Evolutionary conservation across 2,797 vertebrate species (phyloP).

Genomic region (Harpagifer antarcticus): DNA sequence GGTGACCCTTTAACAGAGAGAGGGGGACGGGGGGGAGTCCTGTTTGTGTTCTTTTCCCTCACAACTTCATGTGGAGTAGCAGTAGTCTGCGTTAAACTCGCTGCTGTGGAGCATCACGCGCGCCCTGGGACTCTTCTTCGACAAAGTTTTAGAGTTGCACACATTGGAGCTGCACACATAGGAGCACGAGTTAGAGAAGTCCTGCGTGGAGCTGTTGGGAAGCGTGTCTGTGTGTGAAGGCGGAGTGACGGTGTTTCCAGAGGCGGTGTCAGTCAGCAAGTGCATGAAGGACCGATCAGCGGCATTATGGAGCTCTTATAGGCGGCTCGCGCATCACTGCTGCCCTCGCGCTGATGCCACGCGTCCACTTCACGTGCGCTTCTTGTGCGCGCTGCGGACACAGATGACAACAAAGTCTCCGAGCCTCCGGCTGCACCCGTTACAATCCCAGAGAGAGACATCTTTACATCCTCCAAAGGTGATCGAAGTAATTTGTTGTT

Average conservation of each 20-base stretch:
- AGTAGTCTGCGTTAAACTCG: slow-evolving; percentile 4
- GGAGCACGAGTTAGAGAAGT: neutral
- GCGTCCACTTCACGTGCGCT: slow-evolving; percentile 36
- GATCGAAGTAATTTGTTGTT: no score
- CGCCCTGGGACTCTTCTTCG: slow-evolving; percentile 29
- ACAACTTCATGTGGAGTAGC: slow-evolving; percentile 48
- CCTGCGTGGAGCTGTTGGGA: neutral
- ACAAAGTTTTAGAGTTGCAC: slow-evolving; percentile 43
- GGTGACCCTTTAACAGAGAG: slow-evolving; percentile 15
- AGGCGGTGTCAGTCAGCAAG: slow-evolving; percentile 30
- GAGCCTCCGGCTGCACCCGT: neutral
- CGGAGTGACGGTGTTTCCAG: neutral
- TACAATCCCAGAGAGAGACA: no score
- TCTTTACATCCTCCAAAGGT: no score
- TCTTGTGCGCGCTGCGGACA: slow-evolving; percentile 14
- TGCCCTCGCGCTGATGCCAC: slow-evolving; percentile 43
- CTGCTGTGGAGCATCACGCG: slow-evolving; percentile 25
- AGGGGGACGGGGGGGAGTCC: neutral
- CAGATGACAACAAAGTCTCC: slow-evolving; percentile 15
- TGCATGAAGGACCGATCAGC: slow-evolving; percentile 46
- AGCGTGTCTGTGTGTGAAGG: slow-evolving; percentile 19
- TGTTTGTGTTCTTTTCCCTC: neutral
- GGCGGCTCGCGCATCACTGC: slow-evolving; percentile 48
- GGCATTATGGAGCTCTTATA: slow-evolving; percentile 77
- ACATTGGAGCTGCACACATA: slow-evolving; percentile 15